Evolutionary conservation across 2,113 vertebrate genomes (phyloP), one percentile per base, ranked within the genome.

Genomic region (Sus scrofa): DNA sequence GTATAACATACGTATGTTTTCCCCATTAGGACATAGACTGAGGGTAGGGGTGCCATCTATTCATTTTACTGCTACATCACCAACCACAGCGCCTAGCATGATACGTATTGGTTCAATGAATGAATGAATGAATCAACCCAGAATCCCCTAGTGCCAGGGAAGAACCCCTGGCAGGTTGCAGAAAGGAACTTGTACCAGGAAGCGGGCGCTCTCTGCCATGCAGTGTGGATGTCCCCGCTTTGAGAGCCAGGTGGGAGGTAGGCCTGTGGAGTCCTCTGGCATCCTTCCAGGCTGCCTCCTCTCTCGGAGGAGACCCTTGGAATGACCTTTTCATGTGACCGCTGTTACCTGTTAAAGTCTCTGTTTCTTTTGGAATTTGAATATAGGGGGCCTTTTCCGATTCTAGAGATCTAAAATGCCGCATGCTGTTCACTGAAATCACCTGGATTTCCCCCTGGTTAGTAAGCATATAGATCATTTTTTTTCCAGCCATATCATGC

Each of bases 351-450:
- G 0, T 54, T 89, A 73, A 22, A 84, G 15, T 58, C 32, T 71
- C 24, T 74, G 0, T 90, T 86, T n/a, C 67, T 79, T 91, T 67
- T 95, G 54, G 74, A 86, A 86, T 77, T 83, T 86, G 39, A 89
- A 63, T 73, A 52, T 52, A 91, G 87, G 62, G 27, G 63, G 32
- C 24, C 37, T 89, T 95, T 91, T 81, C 56, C 50, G 70, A 30
- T 71, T 83, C 63, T 83, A 32, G 39, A 52, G 4, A 84, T 96
- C 79, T 97, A 82, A 79, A 85, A 84, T 89, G 22, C 65, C 39
- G 22, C 65, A 16, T 73, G 50, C 82, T 56, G 15, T 87, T 75
- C 65, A 67, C 56, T 78, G 67, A 82, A 83, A 54, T 94, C 84
- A 73, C 44, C 44, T 84, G 27, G 18, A 70, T 86, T 94, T 95